Evolutionary conservation across 23 tunicate species (phyloP), one percentile per base, ranked within the genome.

Genomic region (Diplosoma virens): DNA sequence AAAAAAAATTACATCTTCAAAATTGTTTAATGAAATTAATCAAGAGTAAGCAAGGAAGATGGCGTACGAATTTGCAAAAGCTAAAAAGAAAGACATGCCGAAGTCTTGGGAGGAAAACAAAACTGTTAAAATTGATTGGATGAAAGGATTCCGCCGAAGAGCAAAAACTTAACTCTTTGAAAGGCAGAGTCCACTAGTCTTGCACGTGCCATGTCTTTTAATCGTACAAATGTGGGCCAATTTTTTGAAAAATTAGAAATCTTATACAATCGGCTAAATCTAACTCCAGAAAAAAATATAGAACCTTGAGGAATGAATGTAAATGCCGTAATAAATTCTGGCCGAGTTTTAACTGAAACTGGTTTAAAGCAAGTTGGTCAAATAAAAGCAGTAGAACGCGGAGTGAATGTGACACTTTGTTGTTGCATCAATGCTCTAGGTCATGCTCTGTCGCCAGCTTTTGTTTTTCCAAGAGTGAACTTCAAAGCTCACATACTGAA

Each of bases 201-300:
- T n/a, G 84, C 76, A 1, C 24, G 84, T 3, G 75, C 84, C n/a
- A 79, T 79, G 63, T 52, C 74, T 2, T 78, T 78, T 32, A 78
- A 78, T 45, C 58, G 59, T 16, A 20, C 29, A 2, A 66, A 61
- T 41, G 84, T 79, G 1, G 21, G 22, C 25, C 53, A 24, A 2
- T 79, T 66, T 79, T 79, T 79, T 47, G 76, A 79, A 2, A 79
- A 66, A 3, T 23, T 79, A 5, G 67, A 79, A 48, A 47, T 20
- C 23, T 11, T 79, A 20, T 66, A 25, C 31, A 16, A 37, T 46
- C 35, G 60, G 26, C n/a, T 35, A 29, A 67, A 67, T 17, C 11
- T 18, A 16, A 16, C 74, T 34, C 52, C 74, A 16, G 52, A 16
- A 37, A 45, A n/a, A n/a, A n/a, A n/a, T n/a, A n/a, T n/a, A n/a